Percentiles rank a stretch among this genome's conserved stretches.
These are phyloP conservation scores for Drosophila falleni DNA, from an alignment of 2,888 invertebrate genomes.

Conservation along the genomic window DNA sequence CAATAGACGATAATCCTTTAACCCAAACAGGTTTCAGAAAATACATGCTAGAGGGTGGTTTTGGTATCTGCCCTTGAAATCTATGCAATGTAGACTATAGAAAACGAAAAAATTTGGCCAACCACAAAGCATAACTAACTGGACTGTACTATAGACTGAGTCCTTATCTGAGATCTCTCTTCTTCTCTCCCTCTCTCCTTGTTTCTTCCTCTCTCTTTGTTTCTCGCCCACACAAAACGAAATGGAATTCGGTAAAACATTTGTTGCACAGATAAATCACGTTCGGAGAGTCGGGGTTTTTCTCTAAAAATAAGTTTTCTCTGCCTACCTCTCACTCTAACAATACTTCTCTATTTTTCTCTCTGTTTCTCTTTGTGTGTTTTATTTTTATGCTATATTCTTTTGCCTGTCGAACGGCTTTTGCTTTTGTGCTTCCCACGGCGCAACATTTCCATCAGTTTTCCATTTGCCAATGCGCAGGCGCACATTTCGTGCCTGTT, in stretches of 20 bases:
- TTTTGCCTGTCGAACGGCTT: slow-evolving; percentile 58
- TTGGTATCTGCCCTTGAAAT: slow-evolving; percentile 56
- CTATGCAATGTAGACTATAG: slow-evolving; percentile 7
- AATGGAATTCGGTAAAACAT: slow-evolving; percentile 47
- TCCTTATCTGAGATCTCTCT: slow-evolving; percentile 13
- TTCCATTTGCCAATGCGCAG: slow-evolving; percentile 50
- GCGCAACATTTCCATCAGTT: slow-evolving; percentile 47
- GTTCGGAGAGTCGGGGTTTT: slow-evolving; percentile 32
- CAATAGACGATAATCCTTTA: slow-evolving; percentile 63
- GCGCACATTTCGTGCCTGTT: slow-evolving; percentile 44
- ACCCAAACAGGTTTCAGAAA: slow-evolving; percentile 61
- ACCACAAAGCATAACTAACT: slow-evolving; percentile 64
- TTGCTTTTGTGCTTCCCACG: slow-evolving; percentile 72
- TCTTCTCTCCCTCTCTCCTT: neutral
- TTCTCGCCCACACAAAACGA: slow-evolving; percentile 55
- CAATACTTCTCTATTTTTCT: slow-evolving; percentile 6
- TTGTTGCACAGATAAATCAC: slow-evolving; percentile 70
- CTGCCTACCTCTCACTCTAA: slow-evolving; percentile 17
- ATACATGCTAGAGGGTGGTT: slow-evolving; percentile 42
- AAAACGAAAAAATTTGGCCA: slow-evolving; percentile 50
- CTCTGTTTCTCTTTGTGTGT: slow-evolving; percentile 24
- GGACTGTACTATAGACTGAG: slow-evolving; percentile 59
- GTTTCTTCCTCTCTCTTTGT: slow-evolving; percentile 1
- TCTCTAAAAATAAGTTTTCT: slow-evolving; percentile 75
- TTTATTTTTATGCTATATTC: slow-evolving; percentile 40